These are phyloP conservation scores for Anodontia alba DNA, from an alignment of 2,888 invertebrate genomes.

Conservation along the genomic window DNA sequence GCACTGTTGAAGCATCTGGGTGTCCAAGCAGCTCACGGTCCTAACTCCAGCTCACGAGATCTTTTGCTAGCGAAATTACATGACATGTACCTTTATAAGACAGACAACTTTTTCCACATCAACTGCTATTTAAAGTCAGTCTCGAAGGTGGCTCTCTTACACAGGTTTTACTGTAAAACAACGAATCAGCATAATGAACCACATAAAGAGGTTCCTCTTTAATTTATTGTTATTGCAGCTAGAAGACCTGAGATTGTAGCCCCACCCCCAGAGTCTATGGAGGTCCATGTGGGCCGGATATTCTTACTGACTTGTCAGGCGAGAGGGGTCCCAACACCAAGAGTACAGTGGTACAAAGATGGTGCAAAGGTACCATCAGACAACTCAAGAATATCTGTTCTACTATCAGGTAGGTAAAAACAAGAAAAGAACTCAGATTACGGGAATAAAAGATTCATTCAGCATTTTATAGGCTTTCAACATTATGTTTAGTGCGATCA, in stretches of 20 bases:
- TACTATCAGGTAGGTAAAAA: slow-evolving; percentile 78
- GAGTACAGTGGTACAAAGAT: slow-evolving; percentile 81
- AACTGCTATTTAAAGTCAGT: no score
- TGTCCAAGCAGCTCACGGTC: no score
- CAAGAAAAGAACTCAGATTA: not conserved
- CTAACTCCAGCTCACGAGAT: no score
- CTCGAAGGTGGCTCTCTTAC: no score
- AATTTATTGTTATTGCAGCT: no score
- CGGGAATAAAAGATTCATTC: not conserved
- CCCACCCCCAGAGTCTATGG: slow-evolving; percentile 74
- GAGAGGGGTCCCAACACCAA: slow-evolving; percentile 77
- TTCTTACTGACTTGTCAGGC: slow-evolving; percentile 82
- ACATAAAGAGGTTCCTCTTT: no score
- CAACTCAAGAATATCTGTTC: slow-evolving; percentile 71
- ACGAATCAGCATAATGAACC: no score
- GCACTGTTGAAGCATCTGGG: no score
- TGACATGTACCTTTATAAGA: no score
- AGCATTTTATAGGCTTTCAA: not conserved
- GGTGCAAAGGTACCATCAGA: slow-evolving; percentile 70
- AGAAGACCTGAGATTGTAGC: slow-evolving; percentile 79
- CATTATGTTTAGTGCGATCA: not conserved
- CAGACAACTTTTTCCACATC: no score
- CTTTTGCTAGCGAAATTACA: no score
- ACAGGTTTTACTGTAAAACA: no score
- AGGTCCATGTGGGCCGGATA: slow-evolving; percentile 77